Evolutionary conservation across 2,113 vertebrate genomes (phyloP), one percentile per base, ranked within the genome.

Genomic region (Abramis brama): DNA sequence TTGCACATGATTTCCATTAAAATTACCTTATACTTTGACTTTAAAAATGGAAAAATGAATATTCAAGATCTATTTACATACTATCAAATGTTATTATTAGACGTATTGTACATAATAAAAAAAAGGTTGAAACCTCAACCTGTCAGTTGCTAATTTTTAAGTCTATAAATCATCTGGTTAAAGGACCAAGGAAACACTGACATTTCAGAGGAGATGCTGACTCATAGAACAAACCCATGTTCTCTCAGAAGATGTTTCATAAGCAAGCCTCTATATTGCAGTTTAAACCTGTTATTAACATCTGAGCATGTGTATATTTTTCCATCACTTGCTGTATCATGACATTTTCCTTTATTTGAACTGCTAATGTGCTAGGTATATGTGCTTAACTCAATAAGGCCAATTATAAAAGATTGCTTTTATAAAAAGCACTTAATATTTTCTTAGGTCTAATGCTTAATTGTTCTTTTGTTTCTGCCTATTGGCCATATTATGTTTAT

Each of bases 91-190:
- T 27, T 25, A 62, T 25, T n/a, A 25, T 62, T 25, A 60, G 8
- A 60, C 1, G 0, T 60, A n/a, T 8, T 9, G 43, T 60, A 57
- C 1, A 23, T 59, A 59, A 59, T 9, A n/a, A 7, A n/a, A 23
- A 17, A 59, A 21, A 59, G 25, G 60, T 4, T 64, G 4, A 27
- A 27, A 64, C 60, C 25, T 27, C 11, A 80, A 66, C 43, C 30
- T 55, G 50, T 27, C 52, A 77, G 55, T 17, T 86, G 77, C 47
- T 74, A 82, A 6, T 64, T 43, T 82, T 87, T n/a, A 55, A 78
- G 78, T 74, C 39, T 86, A 75, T 86, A 76, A 66, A 77, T 80
- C 71, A 62, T 57, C 52, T 73, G 23, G 30, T 59, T 43, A 25
- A 43, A 43, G 36, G 13, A 8, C 19, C 25, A 21, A 43, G 21